Percentiles rank a stretch among this genome's conserved stretches.
Conservation (phyloP, 1,140 invertebrate genomes). For the Apocrypta bakeri region DNA sequence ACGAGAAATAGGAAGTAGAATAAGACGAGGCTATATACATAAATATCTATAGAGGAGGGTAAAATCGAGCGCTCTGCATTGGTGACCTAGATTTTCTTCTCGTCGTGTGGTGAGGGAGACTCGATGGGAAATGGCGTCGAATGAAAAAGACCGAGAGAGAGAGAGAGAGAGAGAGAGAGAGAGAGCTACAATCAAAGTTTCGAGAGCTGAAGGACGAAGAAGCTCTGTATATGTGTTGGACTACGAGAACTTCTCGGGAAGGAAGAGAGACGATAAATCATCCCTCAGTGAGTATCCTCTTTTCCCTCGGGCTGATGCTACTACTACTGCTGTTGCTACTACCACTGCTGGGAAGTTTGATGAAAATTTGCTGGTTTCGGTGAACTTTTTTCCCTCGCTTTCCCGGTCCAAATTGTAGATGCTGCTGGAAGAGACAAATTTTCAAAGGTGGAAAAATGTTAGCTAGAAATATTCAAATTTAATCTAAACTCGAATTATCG, state of each 20-base stretch:
- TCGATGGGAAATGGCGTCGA: constrained; percentile 21
- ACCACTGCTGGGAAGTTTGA: neutral
- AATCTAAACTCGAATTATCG: neutral
- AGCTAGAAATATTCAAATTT: neutral
- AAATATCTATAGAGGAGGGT: neutral
- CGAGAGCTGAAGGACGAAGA: constrained; percentile 3
- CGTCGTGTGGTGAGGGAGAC: neutral
- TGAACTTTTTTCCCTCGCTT: neutral
- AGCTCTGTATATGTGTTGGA: neutral
- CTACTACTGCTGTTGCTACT: too few relatives aligned
- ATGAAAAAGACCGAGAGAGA: neutral
- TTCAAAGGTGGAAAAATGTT: too few relatives aligned
- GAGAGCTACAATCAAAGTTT: constrained; percentile 34
- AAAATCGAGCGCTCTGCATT: constrained; percentile 12
- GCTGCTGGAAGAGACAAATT: neutral
- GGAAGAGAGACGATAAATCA: constrained; percentile 13
- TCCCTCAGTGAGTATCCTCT: constrained; percentile 2
- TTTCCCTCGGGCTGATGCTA: neutral
- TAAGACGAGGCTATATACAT: neutral
- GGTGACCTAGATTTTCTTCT: constrained; percentile 19
- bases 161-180: neutral
- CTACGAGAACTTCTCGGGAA: neutral
- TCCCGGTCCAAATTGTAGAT: neutral
- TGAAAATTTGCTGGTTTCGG: neutral
- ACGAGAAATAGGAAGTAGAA: neutral